Conservation (phyloP, 2,113 vertebrate genomes). For the Heteronetta atricapilla region DNA sequence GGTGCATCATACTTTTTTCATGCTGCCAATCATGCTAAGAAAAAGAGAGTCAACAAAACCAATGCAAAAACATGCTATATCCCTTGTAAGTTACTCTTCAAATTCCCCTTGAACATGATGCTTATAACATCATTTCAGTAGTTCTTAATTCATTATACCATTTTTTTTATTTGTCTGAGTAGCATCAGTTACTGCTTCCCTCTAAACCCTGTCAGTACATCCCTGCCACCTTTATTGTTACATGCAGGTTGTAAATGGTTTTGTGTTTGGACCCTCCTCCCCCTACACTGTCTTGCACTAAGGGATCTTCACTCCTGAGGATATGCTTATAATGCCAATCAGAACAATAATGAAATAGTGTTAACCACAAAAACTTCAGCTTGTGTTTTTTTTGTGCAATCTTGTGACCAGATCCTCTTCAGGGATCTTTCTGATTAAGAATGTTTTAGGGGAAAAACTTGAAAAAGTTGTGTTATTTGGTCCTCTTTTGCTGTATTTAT, state of each 20-base stretch:
- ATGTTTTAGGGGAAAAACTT: neutral
- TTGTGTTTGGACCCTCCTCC: neutral
- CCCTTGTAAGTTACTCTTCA: neutral
- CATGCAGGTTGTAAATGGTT: neutral
- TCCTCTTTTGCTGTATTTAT: neutral
- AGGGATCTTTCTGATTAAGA: neutral
- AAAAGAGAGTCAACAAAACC: neutral
- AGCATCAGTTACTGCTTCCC: neutral
- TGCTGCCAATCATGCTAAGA: neutral
- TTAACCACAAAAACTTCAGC: neutral
- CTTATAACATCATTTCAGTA: neutral
- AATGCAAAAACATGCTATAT: neutral
- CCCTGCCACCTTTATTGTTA: neutral
- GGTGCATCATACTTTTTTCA: neutral
- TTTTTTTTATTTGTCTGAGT: neutral
- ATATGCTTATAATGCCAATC: neutral
- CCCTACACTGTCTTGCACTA: neutral
- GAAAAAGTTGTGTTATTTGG: neutral
- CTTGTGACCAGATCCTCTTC: neutral
- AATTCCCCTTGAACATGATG: neutral
- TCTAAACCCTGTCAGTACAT: neutral
- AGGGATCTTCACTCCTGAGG: neutral
- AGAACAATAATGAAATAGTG: neutral
- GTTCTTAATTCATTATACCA: too few relatives aligned
- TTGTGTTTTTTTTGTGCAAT: neutral